These are phyloP conservation scores for Ara ararauna DNA, from an alignment of 2,797 vertebrate genomes.

Conservation along the genomic window DNA sequence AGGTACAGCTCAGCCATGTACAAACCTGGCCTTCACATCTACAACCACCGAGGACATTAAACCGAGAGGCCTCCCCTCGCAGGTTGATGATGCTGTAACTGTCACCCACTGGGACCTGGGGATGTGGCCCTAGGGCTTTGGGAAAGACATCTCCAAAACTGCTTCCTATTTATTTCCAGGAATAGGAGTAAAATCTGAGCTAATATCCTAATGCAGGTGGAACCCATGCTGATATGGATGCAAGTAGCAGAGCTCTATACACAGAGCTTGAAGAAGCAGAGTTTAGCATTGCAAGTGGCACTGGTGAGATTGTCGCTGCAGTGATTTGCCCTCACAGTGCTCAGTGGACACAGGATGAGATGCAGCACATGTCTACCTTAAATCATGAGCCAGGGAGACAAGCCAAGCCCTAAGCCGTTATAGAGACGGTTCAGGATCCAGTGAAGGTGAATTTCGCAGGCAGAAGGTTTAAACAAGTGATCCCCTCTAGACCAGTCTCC, in stretches of 20 bases:
- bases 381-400: background rate
- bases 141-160: background rate
- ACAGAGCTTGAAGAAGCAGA: background rate
- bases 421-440: background rate
- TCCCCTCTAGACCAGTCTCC: background rate
- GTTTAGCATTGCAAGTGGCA: background rate
- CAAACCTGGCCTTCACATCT: background rate
- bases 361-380: background rate
- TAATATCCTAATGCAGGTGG: background rate
- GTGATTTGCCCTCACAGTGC: background rate
- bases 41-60: background rate
- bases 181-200: background rate
- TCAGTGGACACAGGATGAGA: background rate
- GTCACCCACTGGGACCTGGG: background rate
- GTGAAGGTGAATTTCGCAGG: background rate
- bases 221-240: background rate
- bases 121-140: background rate
- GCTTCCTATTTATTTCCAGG: background rate
- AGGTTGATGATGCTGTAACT: background rate
- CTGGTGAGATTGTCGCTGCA: background rate
- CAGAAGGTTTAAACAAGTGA: background rate
- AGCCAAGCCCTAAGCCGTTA: background rate
- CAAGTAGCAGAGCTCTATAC: background rate
- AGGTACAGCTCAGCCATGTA: background rate
- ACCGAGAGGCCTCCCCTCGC: too few species aligned